Percentiles rank a stretch among this genome's conserved stretches.
Evolutionary conservation across 1,140 invertebrate genomes (phyloP).

Genomic region (Cyclargus thomasi): DNA sequence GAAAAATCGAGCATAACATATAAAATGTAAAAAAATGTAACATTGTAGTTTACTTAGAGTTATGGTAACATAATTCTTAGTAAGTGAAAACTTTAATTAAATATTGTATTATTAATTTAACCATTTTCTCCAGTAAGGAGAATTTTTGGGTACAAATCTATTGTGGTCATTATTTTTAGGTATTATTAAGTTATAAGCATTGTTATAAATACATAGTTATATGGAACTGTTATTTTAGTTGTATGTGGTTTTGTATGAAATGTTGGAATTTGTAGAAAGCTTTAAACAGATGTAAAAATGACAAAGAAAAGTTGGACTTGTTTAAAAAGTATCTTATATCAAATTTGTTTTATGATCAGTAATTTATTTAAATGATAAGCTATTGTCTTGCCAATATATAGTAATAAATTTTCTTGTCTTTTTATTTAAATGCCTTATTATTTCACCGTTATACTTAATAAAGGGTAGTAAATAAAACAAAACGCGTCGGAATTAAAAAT

Average conservation of each 20-base stretch:
- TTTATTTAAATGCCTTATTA: neutral
- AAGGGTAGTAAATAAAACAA: conserved; percentile 21
- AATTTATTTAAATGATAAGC: conserved; percentile 16
- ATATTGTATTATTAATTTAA: neutral
- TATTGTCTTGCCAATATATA: conserved; percentile 1
- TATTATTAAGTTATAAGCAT: neutral
- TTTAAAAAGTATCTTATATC: no score
- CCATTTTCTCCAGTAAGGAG: neutral
- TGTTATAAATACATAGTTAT: neutral
- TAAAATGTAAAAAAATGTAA: no score
- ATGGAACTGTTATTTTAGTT: neutral
- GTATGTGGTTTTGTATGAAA: neutral
- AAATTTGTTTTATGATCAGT: no score
- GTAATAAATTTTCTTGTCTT: neutral
- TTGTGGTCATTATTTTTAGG: neutral
- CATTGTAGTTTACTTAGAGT: neutral
- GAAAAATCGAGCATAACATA: no score
- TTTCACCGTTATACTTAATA: no score
- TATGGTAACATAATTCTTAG: neutral
- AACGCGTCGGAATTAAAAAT: conserved; percentile 64
- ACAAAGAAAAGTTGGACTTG: no score
- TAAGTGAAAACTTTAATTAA: neutral
- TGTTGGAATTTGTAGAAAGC: neutral
- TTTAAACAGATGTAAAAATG: no score
- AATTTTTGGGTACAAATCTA: neutral